Evolutionary conservation across 2,888 invertebrate species (phyloP).

Genomic region (Cryptus viduatorius): DNA sequence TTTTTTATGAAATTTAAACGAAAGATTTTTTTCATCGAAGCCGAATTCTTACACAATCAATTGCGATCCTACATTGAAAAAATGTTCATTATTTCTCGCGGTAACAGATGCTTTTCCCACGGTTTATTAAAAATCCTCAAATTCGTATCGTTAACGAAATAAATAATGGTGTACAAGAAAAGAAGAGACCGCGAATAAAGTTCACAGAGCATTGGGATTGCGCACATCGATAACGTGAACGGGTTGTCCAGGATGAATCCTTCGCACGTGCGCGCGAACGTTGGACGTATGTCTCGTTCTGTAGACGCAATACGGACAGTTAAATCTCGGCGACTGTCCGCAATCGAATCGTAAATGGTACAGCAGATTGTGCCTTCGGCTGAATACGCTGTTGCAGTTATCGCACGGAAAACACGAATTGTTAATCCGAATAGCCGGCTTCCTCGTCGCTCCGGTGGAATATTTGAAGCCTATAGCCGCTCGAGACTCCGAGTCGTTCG

Average conservation of each 20-base stretch:
- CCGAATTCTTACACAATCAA: too few species aligned
- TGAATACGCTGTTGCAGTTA: slow-evolving; percentile 81
- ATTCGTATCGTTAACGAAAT: slow-evolving; percentile 13
- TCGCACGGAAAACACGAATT: slow-evolving; percentile 75
- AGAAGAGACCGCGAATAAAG: background rate
- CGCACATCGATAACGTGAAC: slow-evolving; percentile 80
- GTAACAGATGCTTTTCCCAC: background rate
- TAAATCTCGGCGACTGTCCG: slow-evolving; percentile 82
- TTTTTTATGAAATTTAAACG: background rate
- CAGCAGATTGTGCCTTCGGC: slow-evolving; percentile 81
- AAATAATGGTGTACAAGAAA: background rate
- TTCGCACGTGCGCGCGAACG: slow-evolving; percentile 80
- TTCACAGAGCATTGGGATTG: slow-evolving; percentile 43
- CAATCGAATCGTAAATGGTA: slow-evolving; percentile 83
- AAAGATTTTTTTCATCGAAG: background rate
- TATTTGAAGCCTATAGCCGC: slow-evolving; percentile 2
- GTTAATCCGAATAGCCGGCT: slow-evolving; percentile 13
- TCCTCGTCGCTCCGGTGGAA: slow-evolving; percentile 20
- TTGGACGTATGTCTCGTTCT: slow-evolving; percentile 83
- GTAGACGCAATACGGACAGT: slow-evolving; percentile 83
- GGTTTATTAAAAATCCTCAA: background rate
- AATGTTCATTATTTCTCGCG: slow-evolving; percentile 4
- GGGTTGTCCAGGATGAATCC: slow-evolving; percentile 77
- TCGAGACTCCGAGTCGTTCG: slow-evolving; percentile 8
- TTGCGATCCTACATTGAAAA: background rate